These are phyloP conservation scores for Heptranchias perlo DNA, from an alignment of 2,113 vertebrate species.

Conservation along the genomic window DNA sequence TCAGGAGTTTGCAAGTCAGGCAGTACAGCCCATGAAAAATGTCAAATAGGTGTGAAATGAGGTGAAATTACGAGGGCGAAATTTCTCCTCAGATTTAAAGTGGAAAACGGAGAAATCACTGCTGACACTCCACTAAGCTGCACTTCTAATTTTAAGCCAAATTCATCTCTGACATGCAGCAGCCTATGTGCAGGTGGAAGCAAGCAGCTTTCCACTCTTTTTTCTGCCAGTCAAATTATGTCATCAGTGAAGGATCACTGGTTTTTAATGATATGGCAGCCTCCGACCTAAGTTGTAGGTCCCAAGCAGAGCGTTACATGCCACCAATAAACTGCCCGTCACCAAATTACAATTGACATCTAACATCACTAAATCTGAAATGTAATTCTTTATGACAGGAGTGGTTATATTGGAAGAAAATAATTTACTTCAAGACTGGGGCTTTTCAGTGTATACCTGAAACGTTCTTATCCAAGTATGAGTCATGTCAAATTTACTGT, in stretches of 20 bases:
- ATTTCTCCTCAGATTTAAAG: slow-evolving; percentile 68
- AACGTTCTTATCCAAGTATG: slow-evolving; percentile 62
- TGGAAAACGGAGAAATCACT: slow-evolving; percentile 74
- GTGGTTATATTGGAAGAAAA: slow-evolving; percentile 74
- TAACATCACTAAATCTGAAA: slow-evolving; percentile 74
- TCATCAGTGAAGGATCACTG: slow-evolving; percentile 82
- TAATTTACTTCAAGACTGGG: slow-evolving; percentile 68
- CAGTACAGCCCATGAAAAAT: slow-evolving; percentile 53
- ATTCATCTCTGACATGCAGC: slow-evolving; percentile 78
- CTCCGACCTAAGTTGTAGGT: slow-evolving; percentile 67
- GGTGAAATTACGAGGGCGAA: slow-evolving; percentile 60
- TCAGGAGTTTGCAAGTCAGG: slow-evolving; percentile 24
- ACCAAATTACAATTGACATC: slow-evolving; percentile 78
- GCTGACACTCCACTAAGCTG: slow-evolving; percentile 80
- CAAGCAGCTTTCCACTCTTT: slow-evolving; percentile 65
- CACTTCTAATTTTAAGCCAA: slow-evolving; percentile 87
- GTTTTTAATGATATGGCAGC: slow-evolving; percentile 76
- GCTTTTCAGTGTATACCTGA: slow-evolving; percentile 48
- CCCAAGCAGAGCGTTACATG: slow-evolving; percentile 67
- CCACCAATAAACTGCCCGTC: slow-evolving; percentile 75
- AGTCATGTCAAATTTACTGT: slow-evolving; percentile 69
- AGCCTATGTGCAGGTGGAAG: slow-evolving; percentile 79
- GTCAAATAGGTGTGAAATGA: slow-evolving; percentile 69
- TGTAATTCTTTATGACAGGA: slow-evolving; percentile 73
- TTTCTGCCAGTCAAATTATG: slow-evolving; percentile 80